Evolutionary conservation across 2,797 vertebrate genomes (phyloP), one percentile per base, ranked within the genome.

Genomic region (Odontamblyopus lacepedii): DNA sequence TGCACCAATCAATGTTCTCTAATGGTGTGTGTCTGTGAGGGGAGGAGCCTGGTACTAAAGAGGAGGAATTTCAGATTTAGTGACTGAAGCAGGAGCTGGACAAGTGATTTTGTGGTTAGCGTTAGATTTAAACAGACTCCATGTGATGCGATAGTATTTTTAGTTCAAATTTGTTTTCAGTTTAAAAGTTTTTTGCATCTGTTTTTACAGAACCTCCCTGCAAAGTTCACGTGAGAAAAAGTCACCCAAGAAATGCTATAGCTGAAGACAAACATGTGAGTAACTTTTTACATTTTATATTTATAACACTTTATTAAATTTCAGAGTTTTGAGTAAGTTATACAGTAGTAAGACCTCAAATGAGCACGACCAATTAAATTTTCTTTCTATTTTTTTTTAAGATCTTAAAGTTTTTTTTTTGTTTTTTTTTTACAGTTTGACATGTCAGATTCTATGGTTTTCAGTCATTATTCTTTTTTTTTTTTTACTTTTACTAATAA

Each of bases 1-100:
- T 77, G 59, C 67, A 77, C 73, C 79, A 87, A 92, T 92, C 90
- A 88, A 91, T 91, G 79, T 65, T 61, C 74, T 79, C 64, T 80
- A 35, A 30, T 67, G 44, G 59, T 75, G 78, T 81, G 63, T 60
- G 78, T 77, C 67, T 69, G 76, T 71, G 61, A 69, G 78, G 64
- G 4, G 61, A n/a, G 61, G 61, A 63, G 30, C 32, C 16, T 62
- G 15, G 15, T 19, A n/a, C 30, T 27, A 48, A 13, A 48, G 1
- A 32, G 0, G 2, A 35, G 19, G 29, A n/a, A 29, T 60, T 23
- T 12, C 23, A 26, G 8, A 12, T 26, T 18, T 15, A 77, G 63
- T 44, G 56, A 71, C 59, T 18, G 77, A 70, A 87, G 87, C 79
- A 56, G 57, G 81, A 59, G 73, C 80, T 73, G 69, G 64, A 35